A percentile compares a stretch with the other conserved stretches of the same genome.
phyloP scores from a whole-genome alignment of 1,140 invertebrate genomes.

The Drosophila varians region DNA sequence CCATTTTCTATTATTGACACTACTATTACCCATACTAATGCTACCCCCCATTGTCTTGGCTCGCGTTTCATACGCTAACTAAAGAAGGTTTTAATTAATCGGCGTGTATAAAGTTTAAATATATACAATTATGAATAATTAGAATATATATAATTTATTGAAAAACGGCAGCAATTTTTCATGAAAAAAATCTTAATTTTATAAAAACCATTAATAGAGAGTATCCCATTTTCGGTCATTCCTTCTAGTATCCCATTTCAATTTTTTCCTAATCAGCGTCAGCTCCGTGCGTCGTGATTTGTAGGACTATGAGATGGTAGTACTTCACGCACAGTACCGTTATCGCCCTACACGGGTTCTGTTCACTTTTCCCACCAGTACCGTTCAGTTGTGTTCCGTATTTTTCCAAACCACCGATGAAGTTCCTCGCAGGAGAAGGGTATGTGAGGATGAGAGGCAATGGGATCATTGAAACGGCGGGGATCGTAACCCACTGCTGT shows the following conservation, averaged over 20 bases:
- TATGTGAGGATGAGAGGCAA: neutral
- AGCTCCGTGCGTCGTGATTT: constrained; percentile 52
- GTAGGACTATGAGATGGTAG: constrained; percentile 30
- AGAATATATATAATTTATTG: neutral
- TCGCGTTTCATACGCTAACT: constrained; percentile 40
- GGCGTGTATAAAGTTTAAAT: too few species aligned
- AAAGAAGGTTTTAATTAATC: neutral
- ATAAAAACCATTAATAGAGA: neutral
- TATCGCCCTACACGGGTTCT: constrained; percentile 48
- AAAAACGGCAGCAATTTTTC: too few species aligned
- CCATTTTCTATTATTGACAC: neutral
- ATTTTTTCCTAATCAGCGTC: constrained; percentile 45
- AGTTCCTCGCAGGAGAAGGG: constrained; percentile 27
- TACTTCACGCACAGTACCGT: constrained; percentile 68
- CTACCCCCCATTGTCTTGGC: constrained; percentile 48
- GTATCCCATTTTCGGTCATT: neutral
- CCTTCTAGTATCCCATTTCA: neutral
- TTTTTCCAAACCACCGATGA: constrained; percentile 52
- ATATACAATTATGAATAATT: too few species aligned
- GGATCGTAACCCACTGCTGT: constrained; percentile 15
- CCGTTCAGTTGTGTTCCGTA: constrained; percentile 40
- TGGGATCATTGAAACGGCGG: neutral
- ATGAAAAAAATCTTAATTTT: neutral
- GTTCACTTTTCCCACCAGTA: constrained; percentile 20
- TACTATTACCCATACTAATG: constrained; percentile 4